Evolutionary conservation across 2,888 invertebrate species (phyloP).

Genomic region (Melanophora roralis): DNA sequence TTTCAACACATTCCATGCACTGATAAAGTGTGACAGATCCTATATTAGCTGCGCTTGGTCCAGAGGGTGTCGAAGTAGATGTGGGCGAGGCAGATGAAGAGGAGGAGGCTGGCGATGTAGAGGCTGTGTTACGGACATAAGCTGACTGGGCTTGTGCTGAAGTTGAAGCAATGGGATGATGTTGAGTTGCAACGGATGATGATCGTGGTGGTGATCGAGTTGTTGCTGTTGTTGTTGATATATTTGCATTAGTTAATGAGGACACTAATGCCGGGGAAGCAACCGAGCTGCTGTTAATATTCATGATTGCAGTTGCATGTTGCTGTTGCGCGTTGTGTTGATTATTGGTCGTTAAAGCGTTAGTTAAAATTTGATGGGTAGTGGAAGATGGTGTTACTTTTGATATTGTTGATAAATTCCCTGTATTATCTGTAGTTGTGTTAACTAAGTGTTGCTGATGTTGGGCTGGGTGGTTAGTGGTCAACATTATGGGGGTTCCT

Average conservation of each 20-base stretch:
- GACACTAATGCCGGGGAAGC: not conserved
- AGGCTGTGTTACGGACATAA: constrained; percentile 52
- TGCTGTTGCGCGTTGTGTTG: constrained; percentile 43
- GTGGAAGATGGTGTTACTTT: constrained; percentile 42
- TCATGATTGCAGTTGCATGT: constrained; percentile 51
- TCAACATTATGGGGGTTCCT: constrained; percentile 63
- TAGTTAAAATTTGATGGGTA: constrained; percentile 46
- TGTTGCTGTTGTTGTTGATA: constrained; percentile 43
- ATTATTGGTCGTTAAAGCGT: constrained; percentile 54
- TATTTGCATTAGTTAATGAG: constrained; percentile 42
- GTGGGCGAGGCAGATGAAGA: constrained; percentile 55
- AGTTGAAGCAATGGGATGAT: constrained; percentile 53
- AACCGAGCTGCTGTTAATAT: constrained; percentile 24
- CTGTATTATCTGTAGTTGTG: constrained; percentile 40
- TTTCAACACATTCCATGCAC: constrained; percentile 75
- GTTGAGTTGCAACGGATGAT: constrained; percentile 20
- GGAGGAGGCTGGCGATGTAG: constrained; percentile 53
- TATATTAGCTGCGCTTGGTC: not conserved
- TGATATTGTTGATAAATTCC: constrained; percentile 45
- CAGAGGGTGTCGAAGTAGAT: constrained; percentile 58
- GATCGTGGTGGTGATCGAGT: constrained; percentile 31
- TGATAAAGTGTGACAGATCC: constrained; percentile 68
- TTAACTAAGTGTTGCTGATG: constrained; percentile 50
- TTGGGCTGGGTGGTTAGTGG: constrained; percentile 48
- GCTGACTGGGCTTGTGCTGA: constrained; percentile 58